phyloP scores from a whole-genome alignment of 2,888 invertebrate species.

The Latrodectus elegans region DNA sequence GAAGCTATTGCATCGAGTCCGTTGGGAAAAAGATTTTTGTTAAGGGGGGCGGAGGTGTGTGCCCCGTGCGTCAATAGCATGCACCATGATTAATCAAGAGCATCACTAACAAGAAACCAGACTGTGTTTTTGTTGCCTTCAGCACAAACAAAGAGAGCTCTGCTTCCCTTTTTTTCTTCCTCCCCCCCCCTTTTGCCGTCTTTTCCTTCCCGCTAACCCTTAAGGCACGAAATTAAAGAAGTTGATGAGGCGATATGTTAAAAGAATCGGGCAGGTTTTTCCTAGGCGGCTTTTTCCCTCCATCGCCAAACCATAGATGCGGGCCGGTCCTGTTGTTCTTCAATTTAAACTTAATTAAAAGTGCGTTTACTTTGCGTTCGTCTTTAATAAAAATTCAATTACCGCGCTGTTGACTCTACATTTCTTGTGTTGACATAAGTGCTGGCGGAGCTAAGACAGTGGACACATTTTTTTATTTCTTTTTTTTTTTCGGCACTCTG shows the following conservation, averaged over 20 bases:
- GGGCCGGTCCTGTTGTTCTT: constrained; percentile 69
- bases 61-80: constrained; percentile 66
- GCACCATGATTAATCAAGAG: constrained; percentile 68
- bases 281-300: constrained; percentile 62
- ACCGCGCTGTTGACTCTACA: constrained; percentile 69
- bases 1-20: constrained; percentile 30
- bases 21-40: constrained; percentile 57
- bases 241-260: constrained; percentile 69
- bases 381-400: constrained; percentile 70
- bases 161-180: constrained; percentile 33
- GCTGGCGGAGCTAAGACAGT: constrained; percentile 65
- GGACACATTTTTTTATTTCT: constrained; percentile 60
- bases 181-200: not conserved
- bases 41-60: constrained; percentile 20
- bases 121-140: constrained; percentile 68
- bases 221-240: constrained; percentile 69
- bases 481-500: constrained; percentile 63
- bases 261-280: constrained; percentile 67
- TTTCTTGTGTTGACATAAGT: constrained; percentile 70
- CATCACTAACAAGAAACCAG: constrained; percentile 68
- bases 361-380: constrained; percentile 70
- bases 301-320: constrained; percentile 51
- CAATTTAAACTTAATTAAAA: constrained; percentile 70
- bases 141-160: constrained; percentile 67
- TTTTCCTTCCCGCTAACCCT: constrained; percentile 62